Percentiles rank a stretch among this genome's conserved stretches.
Conservation (phyloP, 2,113 vertebrate species). For the Seriola quinqueradiata region DNA sequence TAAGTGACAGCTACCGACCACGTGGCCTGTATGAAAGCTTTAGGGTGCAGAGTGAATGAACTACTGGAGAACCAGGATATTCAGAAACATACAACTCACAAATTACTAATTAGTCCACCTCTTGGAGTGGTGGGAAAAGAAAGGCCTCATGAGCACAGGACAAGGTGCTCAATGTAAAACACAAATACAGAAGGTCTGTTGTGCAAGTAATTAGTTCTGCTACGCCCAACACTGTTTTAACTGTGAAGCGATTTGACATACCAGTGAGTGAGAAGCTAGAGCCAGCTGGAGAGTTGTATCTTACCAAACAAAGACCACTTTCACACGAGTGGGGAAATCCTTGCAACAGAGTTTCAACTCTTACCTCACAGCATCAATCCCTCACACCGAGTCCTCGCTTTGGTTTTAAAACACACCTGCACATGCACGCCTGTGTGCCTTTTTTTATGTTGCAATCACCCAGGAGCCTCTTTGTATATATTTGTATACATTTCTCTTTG, state of each 20-base stretch:
- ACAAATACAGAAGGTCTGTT: conserved; percentile 17
- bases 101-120: neutral
- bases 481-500: neutral
- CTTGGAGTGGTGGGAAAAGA: neutral
- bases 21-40: neutral
- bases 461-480: neutral
- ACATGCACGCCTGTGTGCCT: conserved; percentile 8
- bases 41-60: neutral
- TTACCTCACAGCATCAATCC: conserved; percentile 21
- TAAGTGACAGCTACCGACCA: neutral
- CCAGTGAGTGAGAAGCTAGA: conserved; percentile 18
- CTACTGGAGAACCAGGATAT: neutral
- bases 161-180: conserved; percentile 30
- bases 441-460: conserved; percentile 12
- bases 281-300: conserved; percentile 49
- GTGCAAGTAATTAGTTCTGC: conserved; percentile 25
- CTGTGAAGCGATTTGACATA: conserved; percentile 37
- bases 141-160: neutral
- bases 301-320: conserved; percentile 66
- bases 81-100: neutral
- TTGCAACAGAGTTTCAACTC: conserved; percentile 48
- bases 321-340: conserved; percentile 56
- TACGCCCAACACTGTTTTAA: conserved; percentile 15
- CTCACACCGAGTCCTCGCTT: conserved; percentile 14
- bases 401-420: conserved; percentile 39